A percentile compares a stretch with the other conserved stretches of the same genome.
Conservation (phyloP, 2,797 vertebrate species). For the Fundulus diaphanus region DNA sequence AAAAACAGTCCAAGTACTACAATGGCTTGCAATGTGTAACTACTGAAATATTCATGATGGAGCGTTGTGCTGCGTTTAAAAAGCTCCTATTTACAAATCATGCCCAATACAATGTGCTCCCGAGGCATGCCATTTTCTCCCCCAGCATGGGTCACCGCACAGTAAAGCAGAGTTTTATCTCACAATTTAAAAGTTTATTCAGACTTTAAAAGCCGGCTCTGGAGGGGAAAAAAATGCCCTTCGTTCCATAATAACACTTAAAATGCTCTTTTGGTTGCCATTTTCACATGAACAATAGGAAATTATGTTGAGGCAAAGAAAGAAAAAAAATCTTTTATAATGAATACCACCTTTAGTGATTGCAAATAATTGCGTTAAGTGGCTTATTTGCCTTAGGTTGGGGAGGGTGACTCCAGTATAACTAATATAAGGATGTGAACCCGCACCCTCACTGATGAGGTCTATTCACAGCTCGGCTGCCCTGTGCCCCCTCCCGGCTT, state of each 20-base stretch:
- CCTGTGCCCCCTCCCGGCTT: conserved; percentile 85
- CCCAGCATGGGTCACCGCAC: conserved; percentile 71
- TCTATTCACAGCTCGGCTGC: conserved; percentile 93
- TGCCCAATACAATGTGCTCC: conserved; percentile 62
- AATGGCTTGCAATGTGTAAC: conserved; percentile 51
- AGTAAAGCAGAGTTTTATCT: conserved; percentile 73
- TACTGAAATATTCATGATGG: conserved; percentile 69
- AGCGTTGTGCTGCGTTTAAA: conserved; percentile 64
- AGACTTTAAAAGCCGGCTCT: conserved; percentile 75
- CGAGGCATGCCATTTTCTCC: conserved; percentile 71
- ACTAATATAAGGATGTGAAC: conserved; percentile 92
- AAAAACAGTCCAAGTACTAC: conserved; percentile 62
- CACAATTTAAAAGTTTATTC: conserved; percentile 82
- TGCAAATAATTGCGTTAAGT: conserved; percentile 98
- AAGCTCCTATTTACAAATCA: conserved; percentile 83
- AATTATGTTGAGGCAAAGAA: conserved; percentile 82
- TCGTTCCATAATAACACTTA: conserved; percentile 78
- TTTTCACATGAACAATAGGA: conserved; percentile 90
- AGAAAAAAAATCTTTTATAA: conserved; percentile 83
- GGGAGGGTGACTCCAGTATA: conserved; percentile 90
- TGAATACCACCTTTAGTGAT: conserved; percentile 97
- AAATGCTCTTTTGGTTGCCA: conserved; percentile 77
- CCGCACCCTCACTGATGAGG: conserved; percentile 96
- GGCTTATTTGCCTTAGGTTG: conserved; percentile 89
- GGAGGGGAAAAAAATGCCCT: conserved; percentile 46